A percentile compares a stretch with the other conserved stretches of the same genome.
Evolutionary conservation across 2,113 vertebrate species (phyloP).

Genomic region (Hippocampus comes): DNA sequence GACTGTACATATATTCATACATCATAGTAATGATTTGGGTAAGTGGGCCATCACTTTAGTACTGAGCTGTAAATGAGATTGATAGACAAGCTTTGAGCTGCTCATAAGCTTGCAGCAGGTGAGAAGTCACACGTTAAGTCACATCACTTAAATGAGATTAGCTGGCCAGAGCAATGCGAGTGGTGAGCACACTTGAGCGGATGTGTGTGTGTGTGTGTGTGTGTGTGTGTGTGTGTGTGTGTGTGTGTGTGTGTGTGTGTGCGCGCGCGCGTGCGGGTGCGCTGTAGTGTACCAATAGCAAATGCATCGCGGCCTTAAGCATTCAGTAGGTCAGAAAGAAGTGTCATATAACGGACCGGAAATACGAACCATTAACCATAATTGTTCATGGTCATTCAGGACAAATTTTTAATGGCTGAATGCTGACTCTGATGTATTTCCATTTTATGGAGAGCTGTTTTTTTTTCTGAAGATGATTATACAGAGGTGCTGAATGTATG

Average conservation of each 20-base stretch:
- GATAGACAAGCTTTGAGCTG: conserved; percentile 27
- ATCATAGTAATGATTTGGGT: conserved; percentile 3
- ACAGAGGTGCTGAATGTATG: not conserved
- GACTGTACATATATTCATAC: not conserved
- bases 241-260: conserved; percentile 12
- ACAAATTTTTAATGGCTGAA: not conserved
- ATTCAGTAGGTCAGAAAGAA: conserved; percentile 31
- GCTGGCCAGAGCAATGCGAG: conserved; percentile 11
- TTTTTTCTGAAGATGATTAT: not conserved
- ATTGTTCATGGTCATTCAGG: not conserved
- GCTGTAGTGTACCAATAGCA: conserved; percentile 4
- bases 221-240: too few species aligned
- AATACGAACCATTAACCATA: not conserved
- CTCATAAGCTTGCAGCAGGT: conserved; percentile 25
- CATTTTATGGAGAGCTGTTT: not conserved
- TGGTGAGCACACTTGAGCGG: conserved; percentile 40
- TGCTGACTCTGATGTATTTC: not conserved
- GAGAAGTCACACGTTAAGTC: conserved; percentile 33
- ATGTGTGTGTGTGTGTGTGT: conserved; percentile 5
- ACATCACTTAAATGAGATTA: conserved; percentile 48
- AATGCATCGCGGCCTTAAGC: conserved; percentile 32
- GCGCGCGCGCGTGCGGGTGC: too few species aligned
- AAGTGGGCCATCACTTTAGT: conserved; percentile 30
- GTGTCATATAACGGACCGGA: conserved; percentile 11
- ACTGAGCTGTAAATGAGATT: conserved; percentile 61